Evolutionary conservation across 2,888 invertebrate species (phyloP).

Genomic region (Teinopalpus imperialis): DNA sequence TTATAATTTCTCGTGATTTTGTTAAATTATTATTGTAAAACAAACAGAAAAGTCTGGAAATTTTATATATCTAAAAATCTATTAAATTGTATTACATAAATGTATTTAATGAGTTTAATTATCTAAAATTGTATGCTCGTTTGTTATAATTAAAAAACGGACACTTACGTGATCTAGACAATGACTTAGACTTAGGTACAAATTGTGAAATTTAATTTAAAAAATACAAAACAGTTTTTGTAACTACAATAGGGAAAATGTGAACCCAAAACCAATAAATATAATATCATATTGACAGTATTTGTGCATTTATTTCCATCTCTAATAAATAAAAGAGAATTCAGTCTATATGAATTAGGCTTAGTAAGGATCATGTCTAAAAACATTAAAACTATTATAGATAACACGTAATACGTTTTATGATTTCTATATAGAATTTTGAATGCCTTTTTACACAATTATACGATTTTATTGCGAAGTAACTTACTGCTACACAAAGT

Average conservation of each 20-base stretch:
- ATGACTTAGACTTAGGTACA: conserved; percentile 77
- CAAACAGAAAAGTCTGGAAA: too few species aligned
- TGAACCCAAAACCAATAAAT: conserved; percentile 79
- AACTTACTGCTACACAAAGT: too few species aligned
- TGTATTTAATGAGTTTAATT: not conserved
- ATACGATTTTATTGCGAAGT: too few species aligned
- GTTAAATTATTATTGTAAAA: too few species aligned
- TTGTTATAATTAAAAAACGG: not conserved
- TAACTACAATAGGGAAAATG: conserved; percentile 76
- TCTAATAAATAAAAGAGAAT: too few species aligned
- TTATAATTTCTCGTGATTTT: not conserved
- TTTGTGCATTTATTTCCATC: conserved; percentile 9
- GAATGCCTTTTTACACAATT: too few species aligned
- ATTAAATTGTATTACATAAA: conserved; percentile 6
- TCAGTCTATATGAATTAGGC: too few species aligned
- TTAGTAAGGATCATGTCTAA: too few species aligned
- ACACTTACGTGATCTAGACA: conserved; percentile 61
- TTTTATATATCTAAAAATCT: not conserved
- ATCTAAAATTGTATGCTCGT: not conserved
- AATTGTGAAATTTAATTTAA: conserved; percentile 68
- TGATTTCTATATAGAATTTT: too few species aligned
- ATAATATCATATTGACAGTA: conserved; percentile 56
- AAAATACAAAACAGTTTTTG: conserved; percentile 69
- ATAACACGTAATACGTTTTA: too few species aligned
- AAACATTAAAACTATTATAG: too few species aligned